Conservation (phyloP, 2,797 vertebrate genomes). For the Chloroceryle inda region DNA sequence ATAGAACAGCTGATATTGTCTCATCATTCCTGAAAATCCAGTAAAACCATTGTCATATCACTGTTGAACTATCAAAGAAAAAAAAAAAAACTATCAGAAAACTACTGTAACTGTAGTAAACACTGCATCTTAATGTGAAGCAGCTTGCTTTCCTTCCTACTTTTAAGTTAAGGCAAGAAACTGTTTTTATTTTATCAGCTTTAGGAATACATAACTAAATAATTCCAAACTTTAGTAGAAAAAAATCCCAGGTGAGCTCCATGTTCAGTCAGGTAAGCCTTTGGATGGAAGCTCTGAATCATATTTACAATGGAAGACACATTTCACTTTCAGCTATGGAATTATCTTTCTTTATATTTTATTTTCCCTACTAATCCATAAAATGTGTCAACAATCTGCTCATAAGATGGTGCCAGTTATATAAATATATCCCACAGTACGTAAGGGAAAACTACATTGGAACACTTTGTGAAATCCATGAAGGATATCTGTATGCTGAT, state of each 20-base stretch:
- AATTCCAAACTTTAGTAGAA: neutral
- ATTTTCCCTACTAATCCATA: slow-evolving; percentile 57
- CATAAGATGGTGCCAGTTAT: slow-evolving; percentile 40
- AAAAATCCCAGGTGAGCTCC: neutral
- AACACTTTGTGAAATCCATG: slow-evolving; percentile 1
- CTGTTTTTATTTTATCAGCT: neutral
- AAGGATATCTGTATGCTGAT: neutral
- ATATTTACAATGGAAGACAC: neutral
- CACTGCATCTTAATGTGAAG: neutral
- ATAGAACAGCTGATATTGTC: neutral
- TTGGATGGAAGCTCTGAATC: neutral
- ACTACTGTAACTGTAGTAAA: neutral
- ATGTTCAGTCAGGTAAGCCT: neutral
- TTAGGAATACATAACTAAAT: neutral
- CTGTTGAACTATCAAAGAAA: neutral
- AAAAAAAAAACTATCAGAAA: neutral
- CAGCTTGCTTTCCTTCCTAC: neutral
- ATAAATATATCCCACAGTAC: neutral
- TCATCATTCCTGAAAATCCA: neutral
- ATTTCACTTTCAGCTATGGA: neutral
- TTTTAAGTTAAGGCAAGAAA: neutral
- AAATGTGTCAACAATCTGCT: slow-evolving; percentile 51
- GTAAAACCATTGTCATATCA: neutral
- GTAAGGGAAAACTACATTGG: slow-evolving; percentile 3
- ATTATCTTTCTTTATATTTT: neutral